Evolutionary conservation across 1,140 invertebrate species (phyloP).

Genomic region (Leucophenga varia): DNA sequence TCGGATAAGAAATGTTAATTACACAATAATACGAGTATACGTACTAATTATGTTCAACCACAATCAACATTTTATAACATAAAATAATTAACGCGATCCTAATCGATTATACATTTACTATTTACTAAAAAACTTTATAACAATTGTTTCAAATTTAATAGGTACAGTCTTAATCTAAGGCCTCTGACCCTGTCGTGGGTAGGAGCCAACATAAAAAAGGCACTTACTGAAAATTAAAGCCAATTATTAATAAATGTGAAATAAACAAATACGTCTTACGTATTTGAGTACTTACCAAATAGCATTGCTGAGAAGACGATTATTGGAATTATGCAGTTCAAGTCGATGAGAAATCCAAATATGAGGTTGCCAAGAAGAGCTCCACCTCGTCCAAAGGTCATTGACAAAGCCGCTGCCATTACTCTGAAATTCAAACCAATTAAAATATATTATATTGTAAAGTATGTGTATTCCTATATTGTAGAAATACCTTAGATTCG

Average conservation of each 20-base stretch:
- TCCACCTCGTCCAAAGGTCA: slow-evolving; percentile 71
- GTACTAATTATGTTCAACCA: no score
- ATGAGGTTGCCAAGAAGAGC: slow-evolving; percentile 69
- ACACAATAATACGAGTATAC: no score
- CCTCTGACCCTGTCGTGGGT: slow-evolving; percentile 68
- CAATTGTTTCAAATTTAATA: no score
- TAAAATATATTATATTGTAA: no score
- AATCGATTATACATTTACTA: no score
- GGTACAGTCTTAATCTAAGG: slow-evolving; percentile 68
- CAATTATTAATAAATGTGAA: slow-evolving; percentile 10
- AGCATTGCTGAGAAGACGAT: slow-evolving; percentile 68
- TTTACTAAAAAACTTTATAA: no score
- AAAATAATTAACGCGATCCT: no score
- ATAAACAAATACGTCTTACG: neutral
- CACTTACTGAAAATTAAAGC: slow-evolving; percentile 62
- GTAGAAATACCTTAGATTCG: slow-evolving; percentile 68
- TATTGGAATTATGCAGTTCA: slow-evolving; percentile 71
- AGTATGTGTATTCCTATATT: no score
- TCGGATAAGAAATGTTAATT: no score
- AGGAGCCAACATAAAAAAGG: slow-evolving; percentile 67
- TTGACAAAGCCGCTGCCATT: slow-evolving; percentile 73
- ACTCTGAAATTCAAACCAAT: no score
- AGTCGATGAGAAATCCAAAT: slow-evolving; percentile 72
- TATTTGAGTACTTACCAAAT: slow-evolving; percentile 62
- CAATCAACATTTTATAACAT: no score